Base-by-base conservation (phyloP, 2,113 vertebrate genomes). In the Callaeas wilsoni region DNA sequence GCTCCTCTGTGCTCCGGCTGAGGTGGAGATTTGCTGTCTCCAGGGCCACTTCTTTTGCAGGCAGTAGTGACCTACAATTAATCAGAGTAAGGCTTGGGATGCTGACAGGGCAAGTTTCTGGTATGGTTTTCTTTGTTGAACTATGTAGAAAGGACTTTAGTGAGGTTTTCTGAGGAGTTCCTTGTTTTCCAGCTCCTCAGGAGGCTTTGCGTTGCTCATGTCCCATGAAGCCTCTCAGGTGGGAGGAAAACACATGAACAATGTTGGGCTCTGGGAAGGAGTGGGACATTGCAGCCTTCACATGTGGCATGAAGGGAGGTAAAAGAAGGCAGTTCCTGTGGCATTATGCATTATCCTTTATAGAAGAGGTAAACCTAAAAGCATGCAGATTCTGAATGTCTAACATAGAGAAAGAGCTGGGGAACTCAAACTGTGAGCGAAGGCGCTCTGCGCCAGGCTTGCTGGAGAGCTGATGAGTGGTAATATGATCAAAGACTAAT, bases 1-100 rank as follows among this genome's bases (percentile, higher is more conserved):
- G 0, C 0, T 4, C 12, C 44, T 20, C 35, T 7, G 41, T 81
- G 64, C 42, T 67, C 49, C 0, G 0, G n/a, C n/a, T 19, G 17
- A 19, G 12, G 18, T 7, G 21, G 29, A 64, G 53, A 39, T 55
- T 46, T 69, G 26, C 20, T 59, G 15, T n/a, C 49, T 26, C 33
- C 47, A 26, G 44, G 13, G 26, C 6, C n/a, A 1, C 56, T 67
- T 47, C 17, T 78, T 64, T 6, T 39, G 52, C 19, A 50, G 29
- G 10, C 12, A 17, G 10, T 8, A 41, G 22, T 42, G 57, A n/a
- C 23, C 39, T 52, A 9, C 64, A 35, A 23, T 30, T n/a, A n/a
- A 56, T 53, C 9, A 69, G 16, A 27, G 25, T 2, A 10, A 83
- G 29, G 59, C 35, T 73, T 55, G 41, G n/a, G 35, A 41, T 55